Base-by-base conservation (phyloP, 1,140 invertebrate species). In the Dolichoris vasculosae region DNA sequence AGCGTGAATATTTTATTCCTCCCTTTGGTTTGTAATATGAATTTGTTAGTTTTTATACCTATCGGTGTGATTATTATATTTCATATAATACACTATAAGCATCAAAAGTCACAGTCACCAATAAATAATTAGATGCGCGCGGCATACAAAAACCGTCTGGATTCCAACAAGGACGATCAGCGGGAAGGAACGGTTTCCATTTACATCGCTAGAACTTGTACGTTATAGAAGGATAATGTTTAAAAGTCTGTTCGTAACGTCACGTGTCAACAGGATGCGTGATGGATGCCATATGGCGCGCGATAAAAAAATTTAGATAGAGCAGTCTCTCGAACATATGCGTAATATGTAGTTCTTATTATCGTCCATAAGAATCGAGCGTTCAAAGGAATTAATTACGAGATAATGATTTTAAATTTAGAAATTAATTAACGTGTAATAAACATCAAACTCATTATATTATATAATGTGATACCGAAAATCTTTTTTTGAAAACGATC, bases 241-340 rank as follows among this genome's bases (percentile, higher is more conserved):
- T 75, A 83, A 83, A 83, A 83, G 71, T 59, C 46, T 83, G 46
- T 32, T 59, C 7, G 48, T 8, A 26, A 75, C 48, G 81, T 82
- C 69, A 82, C 69, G 81, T 43, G 81, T 82, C 67, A n/a, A 83
- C 69, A 38, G 81, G 43, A 82, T 59, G 69, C 30, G 17, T 59
- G 69, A 75, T 75, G 32, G 35, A 82, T 75, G 67, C 48, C 81
- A 73, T 48, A 75, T 59, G 71, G 48, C 32, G 38, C 20, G 23
- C 32, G 51, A 55, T 73, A 30, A 38, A 30, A 63, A n/a, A 30
- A 51, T 2, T 32, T 40, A 40, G 30, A 63, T 51, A n/a, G 1
- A 43, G 26, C 9, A 23, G 26, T 76, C 23, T 69, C 13, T 38
- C 67, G 15, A 38, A 6, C 38, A 17, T 43, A 6, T 20, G 11